Evolutionary conservation across 2,113 vertebrate species (phyloP).

Genomic region (Eudorcas thomsonii): DNA sequence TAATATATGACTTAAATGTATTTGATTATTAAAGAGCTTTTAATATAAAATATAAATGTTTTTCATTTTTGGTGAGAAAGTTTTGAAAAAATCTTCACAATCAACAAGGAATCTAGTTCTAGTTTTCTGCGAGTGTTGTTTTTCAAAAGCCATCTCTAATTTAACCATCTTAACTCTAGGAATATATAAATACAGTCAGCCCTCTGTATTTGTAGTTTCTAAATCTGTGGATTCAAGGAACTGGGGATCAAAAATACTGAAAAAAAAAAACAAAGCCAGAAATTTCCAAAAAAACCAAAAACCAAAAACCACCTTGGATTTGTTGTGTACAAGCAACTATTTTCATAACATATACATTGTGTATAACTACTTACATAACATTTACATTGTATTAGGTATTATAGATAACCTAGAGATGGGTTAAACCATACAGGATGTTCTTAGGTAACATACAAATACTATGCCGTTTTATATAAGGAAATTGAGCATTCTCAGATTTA

Average conservation of each 20-base stretch:
- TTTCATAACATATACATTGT: neutral
- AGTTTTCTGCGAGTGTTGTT: neutral
- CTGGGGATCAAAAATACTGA: neutral
- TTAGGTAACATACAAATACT: neutral
- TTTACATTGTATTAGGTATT: neutral
- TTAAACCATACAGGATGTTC: neutral
- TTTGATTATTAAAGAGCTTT: neutral
- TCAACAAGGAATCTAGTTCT: neutral
- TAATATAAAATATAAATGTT: neutral
- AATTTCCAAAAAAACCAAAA: neutral
- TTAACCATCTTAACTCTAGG: neutral
- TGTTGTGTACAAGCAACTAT: neutral
- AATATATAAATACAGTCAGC: neutral
- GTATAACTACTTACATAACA: neutral
- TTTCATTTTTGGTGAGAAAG: neutral
- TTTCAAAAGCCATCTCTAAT: neutral
- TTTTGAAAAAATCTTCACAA: neutral
- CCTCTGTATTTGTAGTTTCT: neutral
- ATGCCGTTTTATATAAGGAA: neutral
- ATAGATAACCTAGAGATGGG: neutral
- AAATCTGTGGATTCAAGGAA: neutral
- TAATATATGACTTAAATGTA: neutral
- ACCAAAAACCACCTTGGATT: neutral
- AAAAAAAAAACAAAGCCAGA: neutral
- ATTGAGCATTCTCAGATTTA: neutral